Conservation (phyloP, 2,113 vertebrate species). For the Prinia subflava region DNA sequence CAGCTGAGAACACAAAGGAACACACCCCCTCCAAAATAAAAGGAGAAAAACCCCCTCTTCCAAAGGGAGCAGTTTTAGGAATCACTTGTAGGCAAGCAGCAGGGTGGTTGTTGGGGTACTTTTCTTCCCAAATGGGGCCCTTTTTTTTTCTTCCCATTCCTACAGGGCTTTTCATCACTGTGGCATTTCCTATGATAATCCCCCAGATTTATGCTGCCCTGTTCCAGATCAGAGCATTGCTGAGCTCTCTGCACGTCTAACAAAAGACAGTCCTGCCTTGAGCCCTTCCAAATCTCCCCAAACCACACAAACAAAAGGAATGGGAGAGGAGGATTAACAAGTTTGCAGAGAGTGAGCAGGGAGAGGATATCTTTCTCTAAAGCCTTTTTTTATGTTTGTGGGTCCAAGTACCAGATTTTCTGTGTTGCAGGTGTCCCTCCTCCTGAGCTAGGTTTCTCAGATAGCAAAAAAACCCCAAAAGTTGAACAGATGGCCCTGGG, state of each 20-base stretch:
- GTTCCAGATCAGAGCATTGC: background rate
- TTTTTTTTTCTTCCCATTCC: background rate
- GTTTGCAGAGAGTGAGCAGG: background rate
- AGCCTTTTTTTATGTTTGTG: background rate
- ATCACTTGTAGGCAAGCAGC: background rate
- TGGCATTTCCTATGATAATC: constrained; percentile 51
- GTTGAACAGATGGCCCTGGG: background rate
- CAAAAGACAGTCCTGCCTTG: constrained; percentile 3
- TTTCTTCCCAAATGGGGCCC: background rate
- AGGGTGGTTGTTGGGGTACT: background rate
- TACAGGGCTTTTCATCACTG: constrained; percentile 24
- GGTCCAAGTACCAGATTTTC: background rate
- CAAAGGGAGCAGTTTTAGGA: background rate
- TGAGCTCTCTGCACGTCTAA: background rate
- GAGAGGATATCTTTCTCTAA: background rate
- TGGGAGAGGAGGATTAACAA: background rate
- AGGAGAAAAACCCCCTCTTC: background rate
- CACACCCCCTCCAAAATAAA: background rate
- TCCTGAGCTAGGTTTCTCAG: background rate
- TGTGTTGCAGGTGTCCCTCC: background rate
- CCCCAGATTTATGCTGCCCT: constrained; percentile 13
- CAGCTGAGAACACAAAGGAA: constrained; percentile 35
- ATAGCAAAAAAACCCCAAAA: background rate
- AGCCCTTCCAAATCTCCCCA: background rate
- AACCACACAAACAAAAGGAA: background rate